Base-by-base conservation (phyloP, 2,113 vertebrate species). In the Pelecanoides urinatrix region DNA sequence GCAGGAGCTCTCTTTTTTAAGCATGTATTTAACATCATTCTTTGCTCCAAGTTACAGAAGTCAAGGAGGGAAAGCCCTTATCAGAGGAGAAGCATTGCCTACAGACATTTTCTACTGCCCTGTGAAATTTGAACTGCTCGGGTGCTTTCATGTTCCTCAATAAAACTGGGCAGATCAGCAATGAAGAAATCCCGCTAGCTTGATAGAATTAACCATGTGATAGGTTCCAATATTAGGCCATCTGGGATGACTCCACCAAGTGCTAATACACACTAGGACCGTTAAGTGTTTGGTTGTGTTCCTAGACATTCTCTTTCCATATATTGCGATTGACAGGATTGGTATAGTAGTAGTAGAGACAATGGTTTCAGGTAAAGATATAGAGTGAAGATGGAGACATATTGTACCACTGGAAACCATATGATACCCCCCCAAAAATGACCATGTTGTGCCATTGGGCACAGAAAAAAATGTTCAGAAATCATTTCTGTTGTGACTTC, bases 251-350 rank as follows among this genome's bases (percentile, higher is more conserved):
- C 42, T 67, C 52, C 30, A 23, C 30, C 25, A 3, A 15, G 13
- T 66, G 29, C 86, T 47, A 19, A 7, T 30, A 3, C 11, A 20
- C 65, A 49, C 30, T 40, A 32, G 47, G 30, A 11, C 50, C 6
- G 1, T 5, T 5, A 36, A 50, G 8, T 30, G 49, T 19, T 85
- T 49, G 42, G 9, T 25, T 76, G 38, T 92, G 10, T 14, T 72
- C 47, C 66, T 34, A 8, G 11, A 9, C 8, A 36, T 72, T 59
- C 62, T 75, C 32, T 78, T 89, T 29, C 44, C 3, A 1, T 55
- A 7, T 44, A 4, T 55, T 29, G 2, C 0, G 0, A 26, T 11
- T 32, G 56, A 22, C 26, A 32, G 2, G 47, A 27, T 26, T 45
- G 56, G 2, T 13, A 4, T 0, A 22, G 50, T 11, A 45, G n/a